phyloP scores from a whole-genome alignment of 2,113 vertebrate species.

The Theristicus caerulescens region DNA sequence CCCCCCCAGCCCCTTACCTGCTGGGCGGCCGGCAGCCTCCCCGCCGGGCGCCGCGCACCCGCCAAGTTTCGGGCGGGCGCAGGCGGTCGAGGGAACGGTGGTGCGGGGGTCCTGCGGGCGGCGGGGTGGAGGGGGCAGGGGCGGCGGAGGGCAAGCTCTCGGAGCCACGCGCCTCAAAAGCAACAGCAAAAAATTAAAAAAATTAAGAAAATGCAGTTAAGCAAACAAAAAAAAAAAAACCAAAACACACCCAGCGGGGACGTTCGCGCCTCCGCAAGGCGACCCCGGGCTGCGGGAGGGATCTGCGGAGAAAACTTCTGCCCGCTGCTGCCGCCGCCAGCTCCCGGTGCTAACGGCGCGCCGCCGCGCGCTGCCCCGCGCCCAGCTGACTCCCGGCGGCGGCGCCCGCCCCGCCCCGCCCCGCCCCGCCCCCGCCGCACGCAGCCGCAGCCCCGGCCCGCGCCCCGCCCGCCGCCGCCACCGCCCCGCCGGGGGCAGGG shows the following conservation, averaged over 20 bases:
- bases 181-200: not conserved
- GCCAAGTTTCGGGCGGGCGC: not conserved
- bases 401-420: not conserved
- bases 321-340: not conserved
- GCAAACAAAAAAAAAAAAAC: not conserved
- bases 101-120: not conserved
- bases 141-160: not conserved
- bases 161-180: not conserved
- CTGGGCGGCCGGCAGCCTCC: not conserved
- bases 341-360: not conserved
- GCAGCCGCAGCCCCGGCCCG: not conserved
- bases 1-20: slow-evolving; percentile 9
- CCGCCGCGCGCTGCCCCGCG: not conserved
- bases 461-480: slow-evolving; percentile 4
- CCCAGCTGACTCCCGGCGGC: not conserved
- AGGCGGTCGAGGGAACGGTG: not conserved
- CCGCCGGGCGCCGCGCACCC: not conserved
- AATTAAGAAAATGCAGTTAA: not conserved
- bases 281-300: not conserved
- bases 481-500: not conserved
- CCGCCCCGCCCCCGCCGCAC: slow-evolving; percentile 37
- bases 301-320: not conserved
- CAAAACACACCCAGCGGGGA: not conserved
- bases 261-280: not conserved
- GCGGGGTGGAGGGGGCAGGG: not conserved